Evolutionary conservation across 1,140 invertebrate species (phyloP), one percentile per base, ranked within the genome.

Genomic region (Cydia splendana): DNA sequence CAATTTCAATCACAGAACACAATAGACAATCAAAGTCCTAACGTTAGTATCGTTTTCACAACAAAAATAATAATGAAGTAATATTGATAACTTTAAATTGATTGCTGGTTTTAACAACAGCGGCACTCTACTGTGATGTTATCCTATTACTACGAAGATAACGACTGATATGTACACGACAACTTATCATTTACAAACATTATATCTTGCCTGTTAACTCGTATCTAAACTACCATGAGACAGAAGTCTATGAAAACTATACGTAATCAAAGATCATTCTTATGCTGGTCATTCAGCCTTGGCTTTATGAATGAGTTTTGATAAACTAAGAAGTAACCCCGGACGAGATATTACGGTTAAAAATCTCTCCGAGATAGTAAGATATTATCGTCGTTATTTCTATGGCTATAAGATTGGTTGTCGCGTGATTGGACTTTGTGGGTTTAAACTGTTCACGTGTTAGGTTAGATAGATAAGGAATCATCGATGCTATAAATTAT

Each of bases 141-240:
- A 18, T n/a, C 51, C 51, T 62, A 62, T 4, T 62, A 62, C 57
- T 62, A 62, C 57, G 18, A 62, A 62, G 57, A 62, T 62, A 62
- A 62, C 57, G 6, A 62, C 20, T 62, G 57, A 62, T 62, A 62
- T 12, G 57, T 62, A 62, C 10, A 18, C n/a, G 57, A 62, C 57
- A 24, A 7, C 57, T 62, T 24, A 62, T 24, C 20, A 62, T 24
- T 24, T 53, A 53, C 5, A 6, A 18, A 53, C n/a, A 2, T 7
- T 53, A 1, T 18, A 1, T n/a, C 51, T n/a, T n/a, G 51, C 3
- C 51, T 53, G n/a, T 53, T 1, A 45, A 45, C 45, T 53, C 15
- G 51, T 53, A 62, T 24, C 57, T 62, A 62, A 1, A 10, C 2
- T 62, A 24, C 24, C 9, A 12, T 62, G 20, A 62, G 18, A 18